Percentiles rank a stretch among this genome's conserved stretches.
Conservation (phyloP, 2,888 invertebrate genomes). For the Troides helena region DNA sequence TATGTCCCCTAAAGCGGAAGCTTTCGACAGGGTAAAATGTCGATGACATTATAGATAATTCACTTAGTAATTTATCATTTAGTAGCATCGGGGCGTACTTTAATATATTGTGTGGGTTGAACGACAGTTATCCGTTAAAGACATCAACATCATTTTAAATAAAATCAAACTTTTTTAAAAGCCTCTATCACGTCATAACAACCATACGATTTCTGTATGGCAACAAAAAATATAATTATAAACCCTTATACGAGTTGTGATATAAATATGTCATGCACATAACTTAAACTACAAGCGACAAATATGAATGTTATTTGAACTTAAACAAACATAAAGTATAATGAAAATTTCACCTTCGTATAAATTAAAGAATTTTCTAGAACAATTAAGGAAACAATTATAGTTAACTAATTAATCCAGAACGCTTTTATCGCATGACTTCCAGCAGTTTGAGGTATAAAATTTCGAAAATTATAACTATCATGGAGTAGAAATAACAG, state of each 20-base stretch:
- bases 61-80: conserved; percentile 31
- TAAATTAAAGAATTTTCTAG: conserved; percentile 5
- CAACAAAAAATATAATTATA: no score
- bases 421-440: conserved; percentile 32
- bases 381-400: conserved; percentile 26
- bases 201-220: no score
- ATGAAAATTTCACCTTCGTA: conserved; percentile 1
- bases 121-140: no score
- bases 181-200: no score
- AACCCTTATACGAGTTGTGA: no score
- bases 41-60: conserved; percentile 32
- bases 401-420: conserved; percentile 32
- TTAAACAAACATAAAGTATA: not conserved
- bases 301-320: no score
- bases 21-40: conserved; percentile 28
- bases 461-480: conserved; percentile 23
- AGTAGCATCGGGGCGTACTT: conserved; percentile 5
- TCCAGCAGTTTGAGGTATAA: conserved; percentile 27
- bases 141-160: no score
- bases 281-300: no score
- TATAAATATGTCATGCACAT: no score
- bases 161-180: no score
- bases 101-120: conserved; percentile 8
- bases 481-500: not conserved
- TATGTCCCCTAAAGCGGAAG: conserved; percentile 25